phyloP scores from a whole-genome alignment of 2,113 vertebrate genomes.

The Rissa tridactyla region DNA sequence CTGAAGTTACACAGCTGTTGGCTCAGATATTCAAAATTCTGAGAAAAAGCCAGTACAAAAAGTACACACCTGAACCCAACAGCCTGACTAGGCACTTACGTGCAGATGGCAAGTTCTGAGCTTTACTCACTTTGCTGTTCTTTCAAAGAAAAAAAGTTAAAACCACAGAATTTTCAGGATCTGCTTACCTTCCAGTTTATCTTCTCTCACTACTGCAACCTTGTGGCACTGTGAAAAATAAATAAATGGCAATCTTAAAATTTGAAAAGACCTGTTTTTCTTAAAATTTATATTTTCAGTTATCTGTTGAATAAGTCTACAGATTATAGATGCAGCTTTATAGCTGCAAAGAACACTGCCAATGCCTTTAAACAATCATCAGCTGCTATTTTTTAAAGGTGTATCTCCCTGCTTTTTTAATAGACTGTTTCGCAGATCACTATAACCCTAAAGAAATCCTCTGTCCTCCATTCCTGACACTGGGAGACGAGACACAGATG shows the following conservation, averaged over 20 bases:
- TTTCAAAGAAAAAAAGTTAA: slow-evolving; percentile 9
- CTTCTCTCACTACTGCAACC: slow-evolving; percentile 93
- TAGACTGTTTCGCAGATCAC: background rate
- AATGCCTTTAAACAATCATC: background rate
- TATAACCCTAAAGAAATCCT: background rate
- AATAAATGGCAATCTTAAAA: background rate
- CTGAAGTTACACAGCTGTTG: slow-evolving; percentile 1
- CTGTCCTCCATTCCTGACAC: background rate
- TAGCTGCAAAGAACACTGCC: background rate
- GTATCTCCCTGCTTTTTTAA: background rate
- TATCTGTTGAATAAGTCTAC: background rate
- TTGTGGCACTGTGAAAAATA: slow-evolving; percentile 86
- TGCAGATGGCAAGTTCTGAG: slow-evolving; percentile 24
- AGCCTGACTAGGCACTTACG: background rate
- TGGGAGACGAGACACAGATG: background rate
- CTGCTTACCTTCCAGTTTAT: slow-evolving; percentile 87
- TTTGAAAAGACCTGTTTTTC: background rate
- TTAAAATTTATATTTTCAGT: background rate
- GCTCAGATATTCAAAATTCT: slow-evolving; percentile 14
- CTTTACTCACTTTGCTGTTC: background rate
- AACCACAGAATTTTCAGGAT: fast-evolving
- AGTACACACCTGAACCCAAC: slow-evolving; percentile 9
- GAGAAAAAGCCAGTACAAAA: slow-evolving; percentile 48
- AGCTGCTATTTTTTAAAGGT: background rate
- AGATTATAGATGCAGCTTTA: background rate